Evolutionary conservation across 37 sponge, comb jelly and placozoan species (phyloP), one percentile per base, ranked within the genome.

Genomic region (Tethya wilhelma): DNA sequence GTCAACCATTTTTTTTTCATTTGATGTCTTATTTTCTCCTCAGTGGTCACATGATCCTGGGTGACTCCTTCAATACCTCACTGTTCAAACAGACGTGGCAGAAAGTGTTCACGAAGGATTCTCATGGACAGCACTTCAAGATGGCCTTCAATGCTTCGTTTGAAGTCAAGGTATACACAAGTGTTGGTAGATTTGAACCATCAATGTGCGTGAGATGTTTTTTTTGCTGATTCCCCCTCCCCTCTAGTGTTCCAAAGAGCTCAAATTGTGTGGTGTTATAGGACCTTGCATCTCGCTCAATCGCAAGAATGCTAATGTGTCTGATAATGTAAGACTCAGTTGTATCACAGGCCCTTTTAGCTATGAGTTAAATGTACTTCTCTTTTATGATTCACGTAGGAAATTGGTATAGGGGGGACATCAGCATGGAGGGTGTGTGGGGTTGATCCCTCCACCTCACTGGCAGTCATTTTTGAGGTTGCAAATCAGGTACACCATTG

Each of bases 31-130:
- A n/a, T n/a, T 56, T 29, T 25, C 39, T 7, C n/a, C n/a, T n/a
- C 77, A 95, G 95, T 34, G 99, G 99, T 41, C 93, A 96, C 67
- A 91, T 98, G 99, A 78, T 94, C 33, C 84, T 98, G 90, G 97
- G 97, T 28, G 99, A 98, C 81, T 91, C 90, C 25, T 98, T 98
- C 79, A 87, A 95, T 60, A 98, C 96, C 6, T 90, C 97, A 6
- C 87, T 98, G 44, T 98, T 98, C 93, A 98, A 96, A 84, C 99
- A 98, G 84, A 90, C 95, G 17, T 98, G 90, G 84, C 96, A 96
- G 81, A 91, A 93, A 82, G 82, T 96, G 78, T 98, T 98, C 64
- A 75, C 85, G 22, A 98, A 94, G 59, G 95, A 96, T 67, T 86
- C 87, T 37, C 87, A 92, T 7, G 92, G 92, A 41, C 80, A 91